phyloP scores from a whole-genome alignment of 2,113 vertebrate genomes.

The Grus americana region DNA sequence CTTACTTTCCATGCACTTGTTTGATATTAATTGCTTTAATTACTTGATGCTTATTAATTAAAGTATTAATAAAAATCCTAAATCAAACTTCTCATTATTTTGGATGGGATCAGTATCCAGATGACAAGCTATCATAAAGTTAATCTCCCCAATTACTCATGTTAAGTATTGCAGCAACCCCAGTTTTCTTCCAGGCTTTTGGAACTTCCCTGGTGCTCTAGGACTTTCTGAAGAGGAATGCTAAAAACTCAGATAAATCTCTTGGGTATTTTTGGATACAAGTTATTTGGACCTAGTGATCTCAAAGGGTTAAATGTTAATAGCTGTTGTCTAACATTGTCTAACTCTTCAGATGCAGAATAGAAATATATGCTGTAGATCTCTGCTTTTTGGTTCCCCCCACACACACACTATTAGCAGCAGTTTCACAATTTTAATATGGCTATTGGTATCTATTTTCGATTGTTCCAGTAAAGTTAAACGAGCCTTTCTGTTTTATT shows the following conservation, averaged over 20 bases:
- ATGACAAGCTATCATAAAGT: conserved; percentile 39
- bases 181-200: neutral
- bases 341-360: neutral
- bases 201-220: neutral
- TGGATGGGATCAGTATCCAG: conserved; percentile 18
- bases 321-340: neutral
- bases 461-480: neutral
- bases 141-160: conserved; percentile 27
- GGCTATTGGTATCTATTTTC: neutral
- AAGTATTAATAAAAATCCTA: conserved; percentile 45
- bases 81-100: conserved; percentile 33
- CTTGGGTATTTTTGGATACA: neutral
- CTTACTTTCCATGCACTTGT: conserved; percentile 46
- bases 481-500: neutral
- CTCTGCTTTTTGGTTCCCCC: neutral
- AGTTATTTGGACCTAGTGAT: neutral
- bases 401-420: no score
- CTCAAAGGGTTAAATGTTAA: neutral
- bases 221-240: neutral
- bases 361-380: neutral
- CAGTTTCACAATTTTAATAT: neutral
- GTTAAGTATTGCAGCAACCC: neutral
- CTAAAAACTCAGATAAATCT: neutral
- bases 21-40: conserved; percentile 67
- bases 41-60: conserved; percentile 60